Evolutionary conservation across 2,888 invertebrate species (phyloP).

Genomic region (Cacoxenus indagator): DNA sequence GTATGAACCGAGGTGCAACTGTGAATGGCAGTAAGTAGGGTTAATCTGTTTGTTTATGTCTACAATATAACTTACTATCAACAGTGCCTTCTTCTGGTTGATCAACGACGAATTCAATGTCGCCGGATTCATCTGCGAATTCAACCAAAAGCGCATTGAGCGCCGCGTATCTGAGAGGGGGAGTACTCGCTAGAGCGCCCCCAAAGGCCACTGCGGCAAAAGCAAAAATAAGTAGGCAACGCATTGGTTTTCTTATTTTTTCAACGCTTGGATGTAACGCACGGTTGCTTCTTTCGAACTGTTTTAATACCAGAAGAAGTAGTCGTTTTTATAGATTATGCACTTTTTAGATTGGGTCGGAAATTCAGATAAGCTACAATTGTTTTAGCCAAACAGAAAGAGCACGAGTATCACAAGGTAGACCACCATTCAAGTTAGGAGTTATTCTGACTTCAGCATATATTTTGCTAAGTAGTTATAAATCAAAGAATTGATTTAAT

Average conservation of each 20-base stretch:
- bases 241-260: conserved; percentile 45
- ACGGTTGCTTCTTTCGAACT: conserved; percentile 32
- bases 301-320: conserved; percentile 25
- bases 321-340: conserved; percentile 58
- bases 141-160: conserved; percentile 39
- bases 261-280: conserved; percentile 37
- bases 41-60: not conserved
- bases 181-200: conserved; percentile 44
- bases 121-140: conserved; percentile 46
- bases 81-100: conserved; percentile 44
- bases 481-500: too few relatives aligned
- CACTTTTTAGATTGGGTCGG: too few relatives aligned
- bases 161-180: conserved; percentile 31
- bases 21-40: not conserved
- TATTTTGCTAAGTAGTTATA: too few relatives aligned
- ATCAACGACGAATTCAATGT: conserved; percentile 47
- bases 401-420: too few relatives aligned
- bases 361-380: too few relatives aligned
- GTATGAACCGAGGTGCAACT: conserved; percentile 56
- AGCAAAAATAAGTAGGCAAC: conserved; percentile 58
- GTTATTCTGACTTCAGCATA: too few relatives aligned
- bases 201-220: conserved; percentile 52
- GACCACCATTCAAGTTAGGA: too few relatives aligned
- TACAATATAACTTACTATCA: conserved; percentile 45
- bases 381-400: too few relatives aligned